phyloP scores from a whole-genome alignment of 2,113 vertebrate species.

The Bungarus multicinctus region DNA sequence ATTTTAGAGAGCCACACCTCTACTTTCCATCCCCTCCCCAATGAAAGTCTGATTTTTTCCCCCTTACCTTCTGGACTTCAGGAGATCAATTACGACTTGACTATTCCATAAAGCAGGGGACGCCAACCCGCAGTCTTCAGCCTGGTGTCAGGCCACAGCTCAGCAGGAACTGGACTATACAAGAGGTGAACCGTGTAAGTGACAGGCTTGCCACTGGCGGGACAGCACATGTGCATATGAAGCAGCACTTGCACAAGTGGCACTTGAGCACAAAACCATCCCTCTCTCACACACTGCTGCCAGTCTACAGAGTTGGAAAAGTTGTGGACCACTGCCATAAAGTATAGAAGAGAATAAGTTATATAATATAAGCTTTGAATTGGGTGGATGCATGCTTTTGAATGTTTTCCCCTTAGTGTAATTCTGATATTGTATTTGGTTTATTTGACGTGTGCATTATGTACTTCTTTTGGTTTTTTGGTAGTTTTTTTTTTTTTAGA shows the following conservation, averaged over 20 bases:
- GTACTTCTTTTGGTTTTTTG: background rate
- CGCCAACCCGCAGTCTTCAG: background rate
- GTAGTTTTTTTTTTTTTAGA: background rate
- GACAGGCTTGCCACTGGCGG: fast-evolving
- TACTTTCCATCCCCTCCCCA: background rate
- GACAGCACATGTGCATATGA: background rate
- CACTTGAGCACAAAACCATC: no score
- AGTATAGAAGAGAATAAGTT: background rate
- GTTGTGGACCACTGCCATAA: background rate
- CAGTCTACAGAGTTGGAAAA: background rate
- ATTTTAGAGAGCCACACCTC: background rate
- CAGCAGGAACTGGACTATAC: background rate
- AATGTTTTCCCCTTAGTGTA: background rate
- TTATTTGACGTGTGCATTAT: background rate
- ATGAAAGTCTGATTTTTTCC: background rate
- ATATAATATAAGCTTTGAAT: background rate
- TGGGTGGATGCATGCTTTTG: background rate
- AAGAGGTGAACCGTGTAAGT: background rate
- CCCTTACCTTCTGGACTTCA: background rate
- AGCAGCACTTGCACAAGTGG: no score
- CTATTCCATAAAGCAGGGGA: background rate
- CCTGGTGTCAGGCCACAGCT: no score
- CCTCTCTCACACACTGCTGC: background rate
- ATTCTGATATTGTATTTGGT: background rate
- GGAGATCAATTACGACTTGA: background rate